Evolutionary conservation across 1,140 invertebrate species (phyloP).

Genomic region (Eupristina koningsbergeri): DNA sequence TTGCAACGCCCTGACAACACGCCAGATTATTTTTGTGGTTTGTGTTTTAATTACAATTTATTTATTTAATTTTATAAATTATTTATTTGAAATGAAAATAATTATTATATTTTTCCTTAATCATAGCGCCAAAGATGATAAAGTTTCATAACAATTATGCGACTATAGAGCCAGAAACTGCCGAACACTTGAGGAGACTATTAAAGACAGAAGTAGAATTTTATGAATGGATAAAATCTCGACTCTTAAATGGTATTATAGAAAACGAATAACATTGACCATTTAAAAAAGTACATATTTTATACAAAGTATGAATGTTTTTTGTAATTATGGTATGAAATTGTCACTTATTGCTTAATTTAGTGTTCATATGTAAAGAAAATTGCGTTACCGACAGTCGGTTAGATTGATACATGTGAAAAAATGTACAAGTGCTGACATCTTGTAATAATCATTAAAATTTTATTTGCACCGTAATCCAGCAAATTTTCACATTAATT

Average conservation of each 20-base stretch:
- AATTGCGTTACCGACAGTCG: slow-evolving; percentile 33
- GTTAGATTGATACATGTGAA: background rate
- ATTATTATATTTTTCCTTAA: slow-evolving; percentile 12
- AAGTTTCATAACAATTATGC: slow-evolving; percentile 12
- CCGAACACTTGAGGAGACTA: slow-evolving; percentile 64
- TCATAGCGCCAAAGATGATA: slow-evolving; percentile 57
- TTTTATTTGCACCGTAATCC: slow-evolving; percentile 7
- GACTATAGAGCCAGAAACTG: slow-evolving; percentile 48
- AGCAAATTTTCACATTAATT: background rate
- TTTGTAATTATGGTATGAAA: slow-evolving; percentile 38
- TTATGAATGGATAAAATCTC: slow-evolving; percentile 76
- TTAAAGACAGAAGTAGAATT: slow-evolving; percentile 77
- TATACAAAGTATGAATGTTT: background rate
- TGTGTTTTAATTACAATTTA: too few relatives aligned
- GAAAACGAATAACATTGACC: slow-evolving; percentile 49
- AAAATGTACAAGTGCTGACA: slow-evolving; percentile 21
- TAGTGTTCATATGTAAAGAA: background rate
- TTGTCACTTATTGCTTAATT: slow-evolving; percentile 4
- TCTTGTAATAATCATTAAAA: background rate
- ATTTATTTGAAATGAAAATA: background rate
- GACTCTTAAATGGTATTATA: slow-evolving; percentile 71
- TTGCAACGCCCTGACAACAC: too few relatives aligned
- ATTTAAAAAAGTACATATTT: slow-evolving; percentile 3
- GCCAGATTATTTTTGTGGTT: too few relatives aligned
- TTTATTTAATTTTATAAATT: background rate